These are phyloP conservation scores for Carduelis carduelis DNA, from an alignment of 2,797 vertebrate species.

Conservation along the genomic window DNA sequence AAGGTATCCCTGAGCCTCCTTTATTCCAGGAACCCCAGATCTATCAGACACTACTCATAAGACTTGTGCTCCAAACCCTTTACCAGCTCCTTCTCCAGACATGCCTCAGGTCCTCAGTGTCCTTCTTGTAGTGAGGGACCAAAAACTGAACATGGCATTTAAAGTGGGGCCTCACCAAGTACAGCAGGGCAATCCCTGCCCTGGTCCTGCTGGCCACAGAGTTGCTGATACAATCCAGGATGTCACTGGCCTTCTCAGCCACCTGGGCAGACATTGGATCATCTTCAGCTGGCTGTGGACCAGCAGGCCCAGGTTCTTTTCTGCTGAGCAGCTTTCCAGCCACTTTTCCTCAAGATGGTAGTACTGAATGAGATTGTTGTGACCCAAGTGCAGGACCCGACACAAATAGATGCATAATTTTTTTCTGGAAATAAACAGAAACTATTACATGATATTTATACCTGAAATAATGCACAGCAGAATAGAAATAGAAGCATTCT, in stretches of 20 bases:
- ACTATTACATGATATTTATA: not conserved
- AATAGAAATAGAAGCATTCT: not conserved
- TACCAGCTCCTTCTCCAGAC: not conserved
- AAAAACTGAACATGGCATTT: not conserved
- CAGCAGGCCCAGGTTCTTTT: not conserved
- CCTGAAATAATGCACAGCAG: not conserved
- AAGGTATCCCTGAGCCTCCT: fast-evolving
- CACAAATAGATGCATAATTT: not conserved
- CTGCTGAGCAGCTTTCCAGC: not conserved
- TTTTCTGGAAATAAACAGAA: not conserved
- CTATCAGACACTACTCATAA: not conserved
- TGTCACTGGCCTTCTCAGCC: not conserved
- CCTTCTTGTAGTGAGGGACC: no score
- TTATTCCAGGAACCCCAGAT: not conserved
- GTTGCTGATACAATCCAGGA: not conserved
- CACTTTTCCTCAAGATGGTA: not conserved
- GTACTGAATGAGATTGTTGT: not conserved
- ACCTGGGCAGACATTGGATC: not conserved
- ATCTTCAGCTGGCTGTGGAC: not conserved
- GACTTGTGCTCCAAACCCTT: not conserved
- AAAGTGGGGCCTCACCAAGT: not conserved
- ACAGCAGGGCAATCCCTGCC: no score
- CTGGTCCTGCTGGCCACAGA: not conserved
- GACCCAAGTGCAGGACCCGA: not conserved
- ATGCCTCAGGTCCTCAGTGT: not conserved